Conservation (phyloP, 2,797 vertebrate species). For the Florisuga fusca region DNA sequence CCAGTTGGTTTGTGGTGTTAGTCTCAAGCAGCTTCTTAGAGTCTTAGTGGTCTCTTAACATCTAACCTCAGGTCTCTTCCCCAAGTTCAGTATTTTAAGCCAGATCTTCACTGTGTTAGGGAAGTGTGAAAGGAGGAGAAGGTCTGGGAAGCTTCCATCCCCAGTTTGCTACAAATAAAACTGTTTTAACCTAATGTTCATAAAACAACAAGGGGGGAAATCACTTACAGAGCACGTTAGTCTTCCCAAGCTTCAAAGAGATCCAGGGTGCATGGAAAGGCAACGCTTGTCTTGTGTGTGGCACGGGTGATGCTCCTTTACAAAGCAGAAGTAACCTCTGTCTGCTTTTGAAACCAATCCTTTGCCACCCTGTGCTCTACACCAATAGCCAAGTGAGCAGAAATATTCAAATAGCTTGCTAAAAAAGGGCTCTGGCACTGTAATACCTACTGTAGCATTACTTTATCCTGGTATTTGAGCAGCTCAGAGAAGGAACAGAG, state of each 20-base stretch:
- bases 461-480: background rate
- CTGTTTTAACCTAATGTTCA: background rate
- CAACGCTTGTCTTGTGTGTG: rapidly evolving
- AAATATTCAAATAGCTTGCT: constrained; percentile 40
- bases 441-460: too few species aligned
- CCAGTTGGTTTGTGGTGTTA: background rate
- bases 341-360: constrained; percentile 22
- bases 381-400: background rate
- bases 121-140: background rate
- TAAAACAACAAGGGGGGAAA: background rate
- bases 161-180: background rate
- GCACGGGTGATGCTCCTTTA: background rate
- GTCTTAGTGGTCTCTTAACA: background rate
- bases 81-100: background rate
- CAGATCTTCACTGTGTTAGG: background rate
- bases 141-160: background rate
- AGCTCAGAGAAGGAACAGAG: background rate
- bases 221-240: constrained; percentile 33
- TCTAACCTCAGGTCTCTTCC: background rate
- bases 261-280: background rate
- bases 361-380: background rate
- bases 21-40: background rate
- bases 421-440: background rate
- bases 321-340: constrained; percentile 53
- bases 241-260: constrained; percentile 26